phyloP scores from a whole-genome alignment of 1,140 invertebrate genomes.

The Drosophila mauritiana region DNA sequence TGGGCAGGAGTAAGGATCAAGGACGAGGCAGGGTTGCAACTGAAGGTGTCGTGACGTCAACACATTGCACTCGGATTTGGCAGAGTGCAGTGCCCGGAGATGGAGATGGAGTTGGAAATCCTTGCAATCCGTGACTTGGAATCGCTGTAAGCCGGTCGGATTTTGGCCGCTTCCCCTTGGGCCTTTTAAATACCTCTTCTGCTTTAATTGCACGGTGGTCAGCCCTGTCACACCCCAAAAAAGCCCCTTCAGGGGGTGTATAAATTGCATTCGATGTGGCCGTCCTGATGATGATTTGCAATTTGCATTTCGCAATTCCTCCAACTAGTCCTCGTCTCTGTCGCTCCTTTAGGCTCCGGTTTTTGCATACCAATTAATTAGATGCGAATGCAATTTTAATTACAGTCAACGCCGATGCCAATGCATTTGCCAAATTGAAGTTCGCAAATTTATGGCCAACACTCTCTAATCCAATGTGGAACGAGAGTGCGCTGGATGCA shows the following conservation, averaged over 20 bases:
- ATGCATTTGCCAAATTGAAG: constrained; percentile 75
- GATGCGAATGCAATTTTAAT: constrained; percentile 85
- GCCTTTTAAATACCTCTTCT: constrained; percentile 66
- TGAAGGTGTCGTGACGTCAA: constrained; percentile 69
- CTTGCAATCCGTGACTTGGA: constrained; percentile 67
- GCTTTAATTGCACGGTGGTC: constrained; percentile 60
- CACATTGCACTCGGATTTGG: constrained; percentile 52
- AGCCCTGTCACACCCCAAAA: constrained; percentile 19
- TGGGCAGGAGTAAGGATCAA: constrained; percentile 14
- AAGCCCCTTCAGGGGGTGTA: constrained; percentile 14
- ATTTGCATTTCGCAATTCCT: constrained; percentile 72
- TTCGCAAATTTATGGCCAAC: constrained; percentile 67
- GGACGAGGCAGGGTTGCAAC: constrained; percentile 58
- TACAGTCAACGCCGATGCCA: constrained; percentile 60
- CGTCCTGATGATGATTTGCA: constrained; percentile 47
- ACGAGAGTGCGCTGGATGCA: constrained; percentile 20
- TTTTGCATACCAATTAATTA: constrained; percentile 85
- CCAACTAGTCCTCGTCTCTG: constrained; percentile 55
- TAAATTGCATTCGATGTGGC: constrained; percentile 45
- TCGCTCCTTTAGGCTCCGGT: constrained; percentile 38
- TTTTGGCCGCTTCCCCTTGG: constrained; percentile 55
- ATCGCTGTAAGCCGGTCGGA: constrained; percentile 51
- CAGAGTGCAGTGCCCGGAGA: constrained; percentile 22
- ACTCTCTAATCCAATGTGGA: constrained; percentile 3
- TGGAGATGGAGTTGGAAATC: constrained; percentile 35